Base-by-base conservation (phyloP, 2,113 vertebrate species). In the Phyllopteryx taeniolatus region DNA sequence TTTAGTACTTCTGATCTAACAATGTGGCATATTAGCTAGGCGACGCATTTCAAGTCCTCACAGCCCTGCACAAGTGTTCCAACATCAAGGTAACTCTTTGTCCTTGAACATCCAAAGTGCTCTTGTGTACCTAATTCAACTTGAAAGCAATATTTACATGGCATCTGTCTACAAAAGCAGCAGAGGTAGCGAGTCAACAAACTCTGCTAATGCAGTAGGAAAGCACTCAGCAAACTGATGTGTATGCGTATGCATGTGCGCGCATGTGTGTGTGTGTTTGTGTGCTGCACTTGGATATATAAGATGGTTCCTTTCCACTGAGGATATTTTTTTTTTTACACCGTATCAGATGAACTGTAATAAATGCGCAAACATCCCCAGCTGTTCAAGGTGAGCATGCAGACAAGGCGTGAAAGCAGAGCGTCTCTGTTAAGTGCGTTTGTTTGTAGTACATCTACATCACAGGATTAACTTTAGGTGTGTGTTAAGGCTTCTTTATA, bases 1-100 rank as follows among this genome's bases (percentile, higher is more conserved):
- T 42, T 33, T 11, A 11, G 54, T 27, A n/a, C 33, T 57, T 46
- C 44, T 59, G 31, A 33, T 61, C 10, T 0, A 53, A 35, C n/a
- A 54, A 20, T 42, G 11, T 31, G 19, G 42, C 51, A 71, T 4
- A 31, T 10, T 8, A 6, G 44, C 64, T 61, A 70, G 19, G 53
- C 67, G 68, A 73, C 49, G 14, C 0, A 10, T 57, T 1, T 2
- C 35, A 4, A 35, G 35, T 42, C 54, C 54, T 78, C 44, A 35
- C 54, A 27, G n/a, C 8, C n/a, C 27, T 27, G 27, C 10, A 44
- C 12, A 82, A 90, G 86, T 83, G 80, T 83, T 83, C 68, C 51
- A 62, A 51, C 56, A 76, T 82, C 61, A 51, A 20, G 76, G 85
- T 73, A 79, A 86, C 76, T 2, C 15, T 59, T 9, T 27, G 56